Percentiles rank a stretch among this genome's conserved stretches.
These are phyloP conservation scores for Zaprionus tsacasi DNA, from an alignment of 1,140 invertebrate species.

Conservation along the genomic window DNA sequence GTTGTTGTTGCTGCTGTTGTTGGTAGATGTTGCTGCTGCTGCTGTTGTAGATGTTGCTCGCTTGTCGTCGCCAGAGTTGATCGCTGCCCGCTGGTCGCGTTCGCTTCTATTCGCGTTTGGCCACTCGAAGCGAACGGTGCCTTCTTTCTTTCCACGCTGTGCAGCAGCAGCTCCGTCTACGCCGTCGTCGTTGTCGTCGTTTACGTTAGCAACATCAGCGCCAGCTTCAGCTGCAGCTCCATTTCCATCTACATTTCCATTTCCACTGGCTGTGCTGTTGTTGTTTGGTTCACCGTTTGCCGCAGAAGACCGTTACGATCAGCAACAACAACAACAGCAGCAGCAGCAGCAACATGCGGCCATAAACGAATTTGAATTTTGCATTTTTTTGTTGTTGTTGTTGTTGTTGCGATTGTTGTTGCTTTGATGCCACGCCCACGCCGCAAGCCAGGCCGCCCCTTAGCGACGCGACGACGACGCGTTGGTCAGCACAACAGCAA, in stretches of 20 bases:
- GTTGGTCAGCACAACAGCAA: constrained; percentile 42
- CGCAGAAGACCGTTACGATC: constrained; percentile 52
- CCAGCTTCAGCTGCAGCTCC: background rate
- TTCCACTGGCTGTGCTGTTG: constrained; percentile 19
- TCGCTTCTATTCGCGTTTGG: constrained; percentile 75
- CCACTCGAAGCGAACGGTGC: constrained; percentile 76
- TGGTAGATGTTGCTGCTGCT: constrained; percentile 10
- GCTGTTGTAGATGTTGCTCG: constrained; percentile 23
- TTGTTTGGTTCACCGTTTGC: constrained; percentile 25
- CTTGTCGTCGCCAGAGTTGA: constrained; percentile 28
- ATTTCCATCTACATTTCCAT: constrained; percentile 25
- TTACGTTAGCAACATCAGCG: constrained; percentile 10
- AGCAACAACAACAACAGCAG: constrained; percentile 46
- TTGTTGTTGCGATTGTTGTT: constrained; percentile 25
- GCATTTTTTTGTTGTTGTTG: constrained; percentile 36
- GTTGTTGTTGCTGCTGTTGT: constrained; percentile 21
- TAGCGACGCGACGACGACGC: constrained; percentile 21
- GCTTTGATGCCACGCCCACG: constrained; percentile 31
- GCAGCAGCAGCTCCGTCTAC: constrained; percentile 19
- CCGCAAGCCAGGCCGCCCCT: constrained; percentile 15
- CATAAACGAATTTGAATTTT: constrained; percentile 64
- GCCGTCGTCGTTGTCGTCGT: constrained; percentile 20
- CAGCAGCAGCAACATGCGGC: constrained; percentile 52
- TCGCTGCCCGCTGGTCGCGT: constrained; percentile 54
- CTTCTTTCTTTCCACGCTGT: constrained; percentile 55